Evolutionary conservation across 2,888 invertebrate genomes (phyloP).

Genomic region (Cryptophagus acutangulus): DNA sequence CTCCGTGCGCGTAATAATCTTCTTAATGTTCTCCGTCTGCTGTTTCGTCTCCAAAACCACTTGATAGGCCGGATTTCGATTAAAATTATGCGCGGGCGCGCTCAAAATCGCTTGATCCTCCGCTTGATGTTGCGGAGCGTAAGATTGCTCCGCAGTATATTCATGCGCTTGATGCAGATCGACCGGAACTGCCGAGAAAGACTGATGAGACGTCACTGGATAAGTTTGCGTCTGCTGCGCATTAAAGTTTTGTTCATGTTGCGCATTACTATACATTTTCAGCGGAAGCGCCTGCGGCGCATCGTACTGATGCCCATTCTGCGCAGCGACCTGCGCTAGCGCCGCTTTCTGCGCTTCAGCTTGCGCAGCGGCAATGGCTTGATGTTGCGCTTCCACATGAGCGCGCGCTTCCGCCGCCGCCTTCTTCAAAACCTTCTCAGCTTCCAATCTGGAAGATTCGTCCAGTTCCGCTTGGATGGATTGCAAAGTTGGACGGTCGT

Average conservation of each 20-base stretch:
- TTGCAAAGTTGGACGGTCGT: constrained; percentile 19
- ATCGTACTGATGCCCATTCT: constrained; percentile 24
- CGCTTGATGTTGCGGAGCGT: constrained; percentile 26
- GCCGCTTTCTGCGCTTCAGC: constrained; percentile 29
- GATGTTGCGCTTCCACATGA: constrained; percentile 37
- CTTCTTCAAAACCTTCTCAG: constrained; percentile 31
- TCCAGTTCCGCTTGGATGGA: constrained; percentile 38
- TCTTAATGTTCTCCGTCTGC: constrained; percentile 13
- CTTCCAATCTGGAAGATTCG: constrained; percentile 34
- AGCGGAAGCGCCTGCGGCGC: constrained; percentile 15
- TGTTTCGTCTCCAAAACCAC: constrained; percentile 18
- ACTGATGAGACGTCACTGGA: no score
- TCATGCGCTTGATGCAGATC: constrained; percentile 6
- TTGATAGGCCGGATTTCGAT: no score
- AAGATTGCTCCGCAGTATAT: constrained; percentile 12
- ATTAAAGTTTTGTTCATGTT: not conserved
- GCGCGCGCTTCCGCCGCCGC: constrained; percentile 37
- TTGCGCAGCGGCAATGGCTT: constrained; percentile 32
- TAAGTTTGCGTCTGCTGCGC: no score
- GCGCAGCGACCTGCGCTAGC: constrained; percentile 27
- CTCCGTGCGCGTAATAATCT: constrained; percentile 6
- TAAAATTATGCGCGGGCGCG: no score
- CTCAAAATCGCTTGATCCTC: not conserved
- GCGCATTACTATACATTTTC: not conserved
- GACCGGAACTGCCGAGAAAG: constrained; percentile 3